Conservation (phyloP, 1,140 invertebrate species). For the Brachionus rotundiformis region DNA sequence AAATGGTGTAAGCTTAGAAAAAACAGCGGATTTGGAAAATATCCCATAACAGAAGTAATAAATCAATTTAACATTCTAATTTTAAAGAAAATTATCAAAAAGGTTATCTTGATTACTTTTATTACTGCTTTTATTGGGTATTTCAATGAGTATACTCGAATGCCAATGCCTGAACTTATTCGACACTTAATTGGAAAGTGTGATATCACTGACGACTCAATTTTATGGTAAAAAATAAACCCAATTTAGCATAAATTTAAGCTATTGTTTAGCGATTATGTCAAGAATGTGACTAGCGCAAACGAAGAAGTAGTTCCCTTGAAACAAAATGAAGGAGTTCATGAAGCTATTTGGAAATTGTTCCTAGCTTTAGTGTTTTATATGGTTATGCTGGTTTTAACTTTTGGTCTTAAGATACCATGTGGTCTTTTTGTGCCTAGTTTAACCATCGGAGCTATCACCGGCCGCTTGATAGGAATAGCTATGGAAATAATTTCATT, state of each 20-base stretch:
- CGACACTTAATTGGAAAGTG: slow-evolving; percentile 93
- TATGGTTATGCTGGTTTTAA: slow-evolving; percentile 91
- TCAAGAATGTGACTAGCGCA: slow-evolving; percentile 54
- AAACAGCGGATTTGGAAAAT: slow-evolving; percentile 88
- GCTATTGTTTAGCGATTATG: slow-evolving; percentile 65
- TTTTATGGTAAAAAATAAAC: slow-evolving; percentile 70
- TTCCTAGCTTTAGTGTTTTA: slow-evolving; percentile 83
- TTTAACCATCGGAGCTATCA: slow-evolving; percentile 81
- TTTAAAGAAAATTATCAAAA: too few species aligned
- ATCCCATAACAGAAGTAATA: slow-evolving; percentile 85
- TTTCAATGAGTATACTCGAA: slow-evolving; percentile 90
- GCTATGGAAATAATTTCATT: slow-evolving; percentile 74
- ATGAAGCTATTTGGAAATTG: slow-evolving; percentile 83
- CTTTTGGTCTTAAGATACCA: slow-evolving; percentile 89
- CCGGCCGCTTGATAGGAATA: slow-evolving; percentile 92
- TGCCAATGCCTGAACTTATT: slow-evolving; percentile 94
- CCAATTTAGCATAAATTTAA: neutral
- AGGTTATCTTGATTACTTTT: slow-evolving; percentile 79
- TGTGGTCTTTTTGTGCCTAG: slow-evolving; percentile 67
- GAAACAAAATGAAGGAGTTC: slow-evolving; percentile 79
- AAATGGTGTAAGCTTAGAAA: slow-evolving; percentile 93
- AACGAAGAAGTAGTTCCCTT: slow-evolving; percentile 75
- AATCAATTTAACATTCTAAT: neutral
- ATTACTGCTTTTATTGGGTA: slow-evolving; percentile 89
- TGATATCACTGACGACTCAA: slow-evolving; percentile 83